A percentile compares a stretch with the other conserved stretches of the same genome.
Conservation (phyloP, 2,888 invertebrate genomes). For the Drosophila acutilabella region DNA sequence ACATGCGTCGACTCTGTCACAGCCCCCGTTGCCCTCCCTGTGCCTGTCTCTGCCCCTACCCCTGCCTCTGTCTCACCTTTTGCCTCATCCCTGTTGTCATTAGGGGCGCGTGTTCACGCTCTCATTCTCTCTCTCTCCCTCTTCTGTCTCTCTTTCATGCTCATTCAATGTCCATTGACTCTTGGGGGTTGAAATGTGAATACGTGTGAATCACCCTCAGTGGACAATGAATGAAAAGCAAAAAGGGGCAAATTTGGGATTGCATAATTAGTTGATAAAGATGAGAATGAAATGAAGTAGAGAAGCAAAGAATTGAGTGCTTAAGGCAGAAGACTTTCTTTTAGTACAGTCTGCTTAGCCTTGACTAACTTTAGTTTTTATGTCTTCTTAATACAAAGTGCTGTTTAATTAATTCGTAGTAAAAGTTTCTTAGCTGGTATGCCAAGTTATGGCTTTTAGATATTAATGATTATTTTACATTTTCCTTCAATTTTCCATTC, state of each 20-base stretch:
- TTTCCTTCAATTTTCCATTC: background rate
- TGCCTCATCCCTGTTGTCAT: background rate
- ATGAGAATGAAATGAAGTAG: conserved; percentile 4
- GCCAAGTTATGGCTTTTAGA: background rate
- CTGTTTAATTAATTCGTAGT: background rate
- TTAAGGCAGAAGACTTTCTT: background rate
- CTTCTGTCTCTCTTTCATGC: conserved; percentile 6
- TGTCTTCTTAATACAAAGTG: background rate
- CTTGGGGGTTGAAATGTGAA: conserved; percentile 52
- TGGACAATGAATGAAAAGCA: background rate
- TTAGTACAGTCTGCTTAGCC: background rate
- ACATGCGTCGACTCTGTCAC: conserved; percentile 26
- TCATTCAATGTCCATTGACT: conserved; percentile 8
- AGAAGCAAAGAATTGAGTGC: no score
- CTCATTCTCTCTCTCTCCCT: conserved; percentile 1
- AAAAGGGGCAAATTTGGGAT: conserved; percentile 32
- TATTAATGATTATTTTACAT: conserved; percentile 23
- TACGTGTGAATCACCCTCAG: conserved; percentile 49
- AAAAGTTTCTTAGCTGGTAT: background rate
- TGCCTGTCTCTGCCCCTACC: background rate
- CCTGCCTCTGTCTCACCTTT: background rate
- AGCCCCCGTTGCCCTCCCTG: background rate
- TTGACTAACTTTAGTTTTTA: background rate
- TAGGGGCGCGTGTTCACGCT: conserved; percentile 39
- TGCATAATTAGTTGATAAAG: conserved; percentile 65